A percentile compares a stretch with the other conserved stretches of the same genome.
Evolutionary conservation across 2,888 invertebrate genomes (phyloP).

Genomic region (Acanthacorydalis orientalis): DNA sequence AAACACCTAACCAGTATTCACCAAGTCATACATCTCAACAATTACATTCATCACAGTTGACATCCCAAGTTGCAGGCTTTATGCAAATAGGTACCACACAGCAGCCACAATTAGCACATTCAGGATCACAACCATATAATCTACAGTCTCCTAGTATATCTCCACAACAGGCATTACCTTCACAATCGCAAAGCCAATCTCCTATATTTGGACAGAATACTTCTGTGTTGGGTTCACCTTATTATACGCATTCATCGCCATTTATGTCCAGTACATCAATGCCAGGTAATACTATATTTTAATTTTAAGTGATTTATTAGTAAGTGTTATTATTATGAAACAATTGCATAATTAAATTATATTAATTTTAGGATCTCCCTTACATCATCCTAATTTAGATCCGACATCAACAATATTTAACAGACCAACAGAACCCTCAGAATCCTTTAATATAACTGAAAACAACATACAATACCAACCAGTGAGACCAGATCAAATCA

Average conservation of each 20-base stretch:
- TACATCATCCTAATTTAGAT: constrained; percentile 30
- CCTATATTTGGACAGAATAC: constrained; percentile 20
- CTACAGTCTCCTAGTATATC: not conserved
- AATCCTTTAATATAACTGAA: constrained; percentile 8
- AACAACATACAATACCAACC: constrained; percentile 14
- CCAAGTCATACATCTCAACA: not conserved
- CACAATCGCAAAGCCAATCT: constrained; percentile 22
- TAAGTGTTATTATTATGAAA: not conserved
- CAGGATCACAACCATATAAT: constrained; percentile 4
- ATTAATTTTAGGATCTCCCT: constrained; percentile 37
- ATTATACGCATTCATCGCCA: constrained; percentile 6
- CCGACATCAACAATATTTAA: constrained; percentile 6
- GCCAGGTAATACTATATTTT: constrained; percentile 19
- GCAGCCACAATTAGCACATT: constrained; percentile 2
- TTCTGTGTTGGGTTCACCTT: constrained; percentile 15
- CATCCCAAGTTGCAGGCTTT: not conserved
- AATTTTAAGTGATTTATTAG: not conserved
- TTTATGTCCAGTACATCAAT: constrained; percentile 16
- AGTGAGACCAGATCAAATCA: constrained; percentile 16
- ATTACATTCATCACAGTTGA: not conserved
- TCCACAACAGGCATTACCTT: constrained; percentile 15
- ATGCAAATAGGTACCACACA: not conserved
- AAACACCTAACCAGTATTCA: not conserved
- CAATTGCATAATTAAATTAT: constrained; percentile 10
- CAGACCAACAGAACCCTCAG: constrained; percentile 12